Evolutionary conservation across 2,888 invertebrate species (phyloP), one percentile per base, ranked within the genome.

Genomic region (Nomada ferruginata): DNA sequence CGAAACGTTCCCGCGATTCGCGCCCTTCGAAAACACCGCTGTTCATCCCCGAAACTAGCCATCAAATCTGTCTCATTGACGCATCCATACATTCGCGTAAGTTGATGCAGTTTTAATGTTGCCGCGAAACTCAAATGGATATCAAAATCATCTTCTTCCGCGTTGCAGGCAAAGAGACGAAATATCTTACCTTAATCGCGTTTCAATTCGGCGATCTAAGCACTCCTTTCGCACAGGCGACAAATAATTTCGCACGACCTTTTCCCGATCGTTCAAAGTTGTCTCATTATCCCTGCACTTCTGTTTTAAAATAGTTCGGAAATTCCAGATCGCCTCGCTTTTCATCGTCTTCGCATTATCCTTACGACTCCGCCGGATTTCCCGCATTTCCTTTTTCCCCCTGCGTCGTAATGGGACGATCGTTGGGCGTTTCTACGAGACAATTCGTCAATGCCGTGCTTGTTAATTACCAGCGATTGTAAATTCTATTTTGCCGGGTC

Each of bases 391-490:
- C 53, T 53, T 53, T 53, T n/a, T 10, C 9, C 20, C 18, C n/a
- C 9, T 0, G 1, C n/a, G n/a, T 9, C n/a, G 53, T 9, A 10
- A 53, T n/a, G n/a, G 53, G 4, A 59, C 11, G 7, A 26, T 47
- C 64, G 15, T 47, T n/a, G 20, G 20, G 1, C 3, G 15, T n/a
- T 36, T 20, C n/a, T 2, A 36, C 26, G 10, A 29, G 18, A n/a
- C 50, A 65, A 75, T 87, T 85, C 79, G 79, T 82, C 82, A 75
- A 79, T 68, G 86, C 47, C 83, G 4, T 83, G 82, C 76, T 89
- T 68, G 88, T 87, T 89, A 87, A 82, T 79, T 15, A 2, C 2
- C 11, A 76, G 65, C 85, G 90, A 91, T 91, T 90, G 89, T 85
- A 90, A 91, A 90, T 68, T 89, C 88, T 85, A 84, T 18, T 86